A percentile compares a stretch with the other conserved stretches of the same genome.
Conservation (phyloP, 2,888 invertebrate genomes). For the Therioaphis trifolii region DNA sequence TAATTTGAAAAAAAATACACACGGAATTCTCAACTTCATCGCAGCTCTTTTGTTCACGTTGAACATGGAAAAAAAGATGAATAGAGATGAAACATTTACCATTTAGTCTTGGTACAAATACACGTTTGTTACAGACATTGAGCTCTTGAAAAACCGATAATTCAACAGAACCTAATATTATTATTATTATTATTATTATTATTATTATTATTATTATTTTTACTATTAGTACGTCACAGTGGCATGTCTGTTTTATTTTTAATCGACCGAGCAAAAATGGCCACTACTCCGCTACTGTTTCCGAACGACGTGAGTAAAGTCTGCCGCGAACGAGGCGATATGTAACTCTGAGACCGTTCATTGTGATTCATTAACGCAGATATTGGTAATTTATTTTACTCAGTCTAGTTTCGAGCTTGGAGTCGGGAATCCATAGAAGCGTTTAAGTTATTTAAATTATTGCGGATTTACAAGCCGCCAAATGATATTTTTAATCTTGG, state of each 20-base stretch:
- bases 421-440: background rate
- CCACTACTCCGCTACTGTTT: background rate
- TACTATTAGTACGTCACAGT: no score
- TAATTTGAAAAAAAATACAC: slow-evolving; percentile 9
- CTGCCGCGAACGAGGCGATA: background rate
- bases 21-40: background rate
- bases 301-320: background rate
- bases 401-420: no score
- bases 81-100: background rate
- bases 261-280: slow-evolving; percentile 4
- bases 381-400: slow-evolving; percentile 11
- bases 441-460: slow-evolving; percentile 42
- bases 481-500: slow-evolving; percentile 60
- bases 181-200: background rate
- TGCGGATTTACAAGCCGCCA: slow-evolving; percentile 44
- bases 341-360: background rate
- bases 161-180: background rate
- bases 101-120: background rate
- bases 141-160: slow-evolving; percentile 20
- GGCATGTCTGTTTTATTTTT: slow-evolving; percentile 23
- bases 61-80: background rate
- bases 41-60: slow-evolving; percentile 22
- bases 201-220: background rate
- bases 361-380: slow-evolving; percentile 4
- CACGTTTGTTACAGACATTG: background rate